phyloP scores from a whole-genome alignment of 2,113 vertebrate species.

The Hypanus sabinus region DNA sequence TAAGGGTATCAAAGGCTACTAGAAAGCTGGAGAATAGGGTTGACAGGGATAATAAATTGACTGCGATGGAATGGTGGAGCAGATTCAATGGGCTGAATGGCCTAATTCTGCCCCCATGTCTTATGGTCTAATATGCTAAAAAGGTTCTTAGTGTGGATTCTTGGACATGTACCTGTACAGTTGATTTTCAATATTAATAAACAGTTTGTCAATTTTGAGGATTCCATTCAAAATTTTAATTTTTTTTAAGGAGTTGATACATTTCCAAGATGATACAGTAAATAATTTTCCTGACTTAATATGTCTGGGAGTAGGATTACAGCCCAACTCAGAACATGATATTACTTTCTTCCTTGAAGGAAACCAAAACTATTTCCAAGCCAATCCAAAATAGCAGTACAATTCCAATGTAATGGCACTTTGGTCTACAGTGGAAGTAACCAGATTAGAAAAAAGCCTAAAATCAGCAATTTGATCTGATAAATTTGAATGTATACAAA shows the following conservation, averaged over 20 bases:
- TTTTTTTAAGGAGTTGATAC: not conserved
- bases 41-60: too few relatives aligned
- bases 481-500: not conserved
- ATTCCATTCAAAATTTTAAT: slow-evolving; percentile 4
- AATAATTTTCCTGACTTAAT: too few relatives aligned
- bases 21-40: too few relatives aligned
- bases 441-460: not conserved
- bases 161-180: not conserved
- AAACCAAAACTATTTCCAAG: not conserved
- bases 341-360: not conserved
- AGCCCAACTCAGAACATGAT: not conserved
- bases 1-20: too few relatives aligned
- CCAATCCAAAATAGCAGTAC: not conserved
- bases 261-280: too few relatives aligned
- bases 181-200: not conserved
- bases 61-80: too few relatives aligned
- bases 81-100: too few relatives aligned
- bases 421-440: not conserved
- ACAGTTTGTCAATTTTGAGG: not conserved
- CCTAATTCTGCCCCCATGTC: too few relatives aligned
- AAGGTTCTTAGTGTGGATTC: not conserved
- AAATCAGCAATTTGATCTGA: too few relatives aligned
- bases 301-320: too few relatives aligned
- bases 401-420: not conserved
- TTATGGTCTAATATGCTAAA: not conserved